Percentiles rank a stretch among this genome's conserved stretches.
Conservation (phyloP, 2,797 vertebrate species). For the Zenarchopterus dispar region DNA sequence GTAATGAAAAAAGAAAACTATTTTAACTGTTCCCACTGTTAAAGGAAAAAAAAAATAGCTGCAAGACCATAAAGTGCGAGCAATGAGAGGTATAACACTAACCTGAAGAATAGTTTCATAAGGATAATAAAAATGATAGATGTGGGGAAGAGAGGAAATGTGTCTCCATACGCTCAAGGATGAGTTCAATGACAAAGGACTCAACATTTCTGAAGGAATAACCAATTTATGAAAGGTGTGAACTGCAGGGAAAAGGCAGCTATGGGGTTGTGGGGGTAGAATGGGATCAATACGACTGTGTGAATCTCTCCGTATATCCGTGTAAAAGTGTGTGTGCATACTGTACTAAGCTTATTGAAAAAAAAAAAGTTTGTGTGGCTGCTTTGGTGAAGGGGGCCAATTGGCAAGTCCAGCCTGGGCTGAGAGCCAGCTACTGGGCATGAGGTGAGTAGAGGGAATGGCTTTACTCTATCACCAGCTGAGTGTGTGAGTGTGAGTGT, state of each 20-base stretch:
- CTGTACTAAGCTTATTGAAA: conserved; percentile 60
- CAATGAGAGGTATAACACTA: conserved; percentile 50
- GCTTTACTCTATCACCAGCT: conserved; percentile 71
- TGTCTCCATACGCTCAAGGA: conserved; percentile 43
- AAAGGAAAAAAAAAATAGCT: conserved; percentile 10
- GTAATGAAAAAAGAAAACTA: neutral
- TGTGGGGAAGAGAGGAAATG: conserved; percentile 12
- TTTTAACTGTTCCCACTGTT: conserved; percentile 24
- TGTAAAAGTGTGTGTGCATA: conserved; percentile 13
- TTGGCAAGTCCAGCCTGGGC: conserved; percentile 66
- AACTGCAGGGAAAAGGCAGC: conserved; percentile 20
- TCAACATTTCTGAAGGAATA: conserved; percentile 30
- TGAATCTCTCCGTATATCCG: conserved; percentile 20
- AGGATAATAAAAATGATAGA: conserved; percentile 43
- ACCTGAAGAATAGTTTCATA: conserved; percentile 45
- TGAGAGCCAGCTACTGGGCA: conserved; percentile 59
- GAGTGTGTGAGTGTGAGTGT: conserved; percentile 30
- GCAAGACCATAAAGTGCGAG: conserved; percentile 30
- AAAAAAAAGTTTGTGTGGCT: conserved; percentile 65
- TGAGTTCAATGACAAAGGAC: conserved; percentile 41
- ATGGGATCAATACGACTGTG: conserved; percentile 33
- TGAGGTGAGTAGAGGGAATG: conserved; percentile 69
- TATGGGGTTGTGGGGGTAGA: neutral
- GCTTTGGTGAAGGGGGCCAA: conserved; percentile 60
- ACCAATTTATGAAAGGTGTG: conserved; percentile 45